Percentiles rank a stretch among this genome's conserved stretches.
Evolutionary conservation across 1,140 invertebrate species (phyloP).

Genomic region (Cyclina sinensis): DNA sequence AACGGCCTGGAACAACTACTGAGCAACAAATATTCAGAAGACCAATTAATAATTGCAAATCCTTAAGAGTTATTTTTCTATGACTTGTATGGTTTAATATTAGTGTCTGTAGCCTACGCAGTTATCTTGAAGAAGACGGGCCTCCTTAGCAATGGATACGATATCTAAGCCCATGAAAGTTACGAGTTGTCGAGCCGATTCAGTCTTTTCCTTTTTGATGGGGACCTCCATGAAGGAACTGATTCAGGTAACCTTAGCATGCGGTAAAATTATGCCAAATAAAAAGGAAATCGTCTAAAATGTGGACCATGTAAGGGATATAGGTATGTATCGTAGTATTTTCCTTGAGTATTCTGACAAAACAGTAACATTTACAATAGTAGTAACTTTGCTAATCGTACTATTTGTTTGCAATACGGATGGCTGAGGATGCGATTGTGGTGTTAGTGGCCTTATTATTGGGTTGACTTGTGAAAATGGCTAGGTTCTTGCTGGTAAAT

Average conservation of each 20-base stretch:
- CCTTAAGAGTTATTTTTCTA: background rate
- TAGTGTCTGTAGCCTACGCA: background rate
- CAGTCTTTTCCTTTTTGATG: slow-evolving; percentile 19
- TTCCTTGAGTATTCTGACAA: background rate
- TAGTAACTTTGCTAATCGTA: background rate
- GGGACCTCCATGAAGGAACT: background rate
- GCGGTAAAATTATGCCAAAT: background rate
- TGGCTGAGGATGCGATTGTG: background rate
- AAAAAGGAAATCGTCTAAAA: slow-evolving; percentile 40
- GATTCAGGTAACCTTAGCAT: background rate
- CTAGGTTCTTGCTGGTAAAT: background rate
- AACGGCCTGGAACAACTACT: slow-evolving; percentile 45
- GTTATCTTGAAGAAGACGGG: background rate
- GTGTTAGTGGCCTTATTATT: background rate
- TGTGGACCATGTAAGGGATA: slow-evolving; percentile 31
- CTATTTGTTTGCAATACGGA: background rate
- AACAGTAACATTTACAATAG: background rate
- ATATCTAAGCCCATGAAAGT: slow-evolving; percentile 9
- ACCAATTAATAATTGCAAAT: slow-evolving; percentile 60
- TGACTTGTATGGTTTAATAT: background rate
- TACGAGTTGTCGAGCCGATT: background rate
- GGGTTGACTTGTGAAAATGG: no score
- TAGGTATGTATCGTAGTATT: slow-evolving; percentile 44
- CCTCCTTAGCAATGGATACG: background rate
- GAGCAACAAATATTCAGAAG: slow-evolving; percentile 55